Evolutionary conservation across 2,797 vertebrate genomes (phyloP).

Genomic region (Sciaenops ocellatus): DNA sequence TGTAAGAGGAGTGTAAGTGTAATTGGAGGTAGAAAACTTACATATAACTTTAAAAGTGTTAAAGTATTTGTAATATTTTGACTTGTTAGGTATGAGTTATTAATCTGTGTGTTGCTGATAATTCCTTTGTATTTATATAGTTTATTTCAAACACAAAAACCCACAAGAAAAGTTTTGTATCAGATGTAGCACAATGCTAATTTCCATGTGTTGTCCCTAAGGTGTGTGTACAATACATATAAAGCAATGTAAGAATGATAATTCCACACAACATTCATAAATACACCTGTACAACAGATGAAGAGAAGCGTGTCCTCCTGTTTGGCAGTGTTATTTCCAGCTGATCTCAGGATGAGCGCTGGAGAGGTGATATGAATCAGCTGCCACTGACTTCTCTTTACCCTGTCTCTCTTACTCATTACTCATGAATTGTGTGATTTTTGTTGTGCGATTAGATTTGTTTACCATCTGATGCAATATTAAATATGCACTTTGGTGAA

Average conservation of each 20-base stretch:
- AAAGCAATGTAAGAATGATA: too few relatives aligned
- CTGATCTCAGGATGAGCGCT: neutral
- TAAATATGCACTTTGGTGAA: neutral
- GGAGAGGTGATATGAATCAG: slow-evolving; percentile 13
- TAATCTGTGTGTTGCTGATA: too few relatives aligned
- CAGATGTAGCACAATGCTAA: too few relatives aligned
- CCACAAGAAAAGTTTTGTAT: too few relatives aligned
- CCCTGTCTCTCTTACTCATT: neutral
- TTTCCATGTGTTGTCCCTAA: too few relatives aligned
- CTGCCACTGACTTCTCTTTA: neutral
- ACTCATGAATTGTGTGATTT: slow-evolving; percentile 11
- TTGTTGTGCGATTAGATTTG: neutral
- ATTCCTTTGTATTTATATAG: too few relatives aligned
- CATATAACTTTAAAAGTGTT: neutral
- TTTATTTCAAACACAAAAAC: too few relatives aligned
- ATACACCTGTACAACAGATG: too few relatives aligned
- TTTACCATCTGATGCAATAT: neutral
- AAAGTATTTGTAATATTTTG: neutral
- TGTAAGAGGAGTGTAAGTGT: neutral
- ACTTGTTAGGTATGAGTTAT: neutral
- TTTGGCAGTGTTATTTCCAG: neutral
- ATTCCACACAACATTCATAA: too few relatives aligned
- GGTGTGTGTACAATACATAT: too few relatives aligned
- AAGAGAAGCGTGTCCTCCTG: too few relatives aligned
- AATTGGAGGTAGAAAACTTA: neutral